phyloP scores from a whole-genome alignment of 2,888 invertebrate species.

The Diarsia brunnea region DNA sequence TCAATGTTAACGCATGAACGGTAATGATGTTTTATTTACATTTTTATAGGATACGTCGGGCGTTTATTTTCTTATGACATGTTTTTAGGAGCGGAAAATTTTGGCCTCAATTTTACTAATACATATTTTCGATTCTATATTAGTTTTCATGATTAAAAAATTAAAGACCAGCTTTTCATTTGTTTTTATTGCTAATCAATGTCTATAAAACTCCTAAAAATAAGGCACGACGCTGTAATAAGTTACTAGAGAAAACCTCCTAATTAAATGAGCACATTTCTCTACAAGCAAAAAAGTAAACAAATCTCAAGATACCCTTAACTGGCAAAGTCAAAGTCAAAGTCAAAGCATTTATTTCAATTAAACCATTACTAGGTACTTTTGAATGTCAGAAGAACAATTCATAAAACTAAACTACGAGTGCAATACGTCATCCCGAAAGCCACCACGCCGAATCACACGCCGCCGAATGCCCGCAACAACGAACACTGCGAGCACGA shows the following conservation, averaged over 20 bases:
- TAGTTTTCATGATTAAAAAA: background rate
- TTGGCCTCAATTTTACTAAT: background rate
- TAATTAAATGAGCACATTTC: background rate
- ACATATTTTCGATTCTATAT: background rate
- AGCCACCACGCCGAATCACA: no score
- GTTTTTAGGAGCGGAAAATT: slow-evolving; percentile 26
- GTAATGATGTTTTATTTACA: slow-evolving; percentile 69
- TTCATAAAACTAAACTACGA: no score
- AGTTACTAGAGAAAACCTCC: background rate
- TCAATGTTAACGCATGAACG: slow-evolving; percentile 68
- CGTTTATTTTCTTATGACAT: slow-evolving; percentile 54
- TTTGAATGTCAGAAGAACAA: no score
- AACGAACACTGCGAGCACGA: no score
- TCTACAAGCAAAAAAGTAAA: background rate
- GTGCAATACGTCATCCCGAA: no score
- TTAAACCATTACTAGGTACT: no score
- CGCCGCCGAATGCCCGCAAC: no score
- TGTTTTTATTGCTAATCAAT: background rate
- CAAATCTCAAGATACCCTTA: slow-evolving; percentile 8
- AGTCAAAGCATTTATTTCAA: no score
- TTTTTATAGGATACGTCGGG: slow-evolving; percentile 65
- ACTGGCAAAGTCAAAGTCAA: no score
- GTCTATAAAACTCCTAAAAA: no score
- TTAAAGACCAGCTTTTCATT: background rate
- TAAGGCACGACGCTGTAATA: no score